Base-by-base conservation (phyloP, 2,888 invertebrate genomes). In the Campoletis raptor region DNA sequence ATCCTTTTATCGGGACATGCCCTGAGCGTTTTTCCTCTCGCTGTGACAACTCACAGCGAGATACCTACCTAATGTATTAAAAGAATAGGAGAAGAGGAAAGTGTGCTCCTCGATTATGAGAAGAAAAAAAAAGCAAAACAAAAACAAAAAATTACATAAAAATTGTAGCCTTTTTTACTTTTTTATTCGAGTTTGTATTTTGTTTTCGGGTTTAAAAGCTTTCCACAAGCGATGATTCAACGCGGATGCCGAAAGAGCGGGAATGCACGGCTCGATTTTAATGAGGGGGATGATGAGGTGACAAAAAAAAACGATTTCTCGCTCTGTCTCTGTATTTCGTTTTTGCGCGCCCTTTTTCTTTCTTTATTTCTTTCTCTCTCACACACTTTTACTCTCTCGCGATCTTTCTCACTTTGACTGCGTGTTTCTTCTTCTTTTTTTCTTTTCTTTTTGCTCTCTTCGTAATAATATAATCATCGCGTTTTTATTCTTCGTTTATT, bases 391-490 rank as follows among this genome's bases (percentile, higher is more conserved):
- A 79, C 61, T 52, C 73, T 81, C 74, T 67, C 52, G 78, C 78
- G 67, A 72, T 72, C 30, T 73, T 80, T 80, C 79, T 69, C 81
- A 83, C 77, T 83, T 81, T 85, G 78, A 81, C 81, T 76, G 84
- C 82, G 84, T 79, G 78, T 86, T 83, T 84, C 54, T 42, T 54
- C 61, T 83, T 91, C 91, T 91, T 90, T 91, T 88, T 90, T 90
- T 88, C 89, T 90, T 89, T 90, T 88, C 89, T 89, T 88, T 89
- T 90, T 61, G 88, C 87, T 89, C 91, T 81, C 90, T 87, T 90
- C 92, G 89, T 90, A 89, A 90, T 90, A 90, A 89, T 92, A 90
- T 92, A 91, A 90, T 90, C 89, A 90, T 91, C 91, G 91, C 87
- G 89, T 92, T 89, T 91, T 88, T 88, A 89, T 88, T 86, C 52